Percentiles rank a stretch among this genome's conserved stretches.
Evolutionary conservation across 2,888 invertebrate genomes (phyloP).

Genomic region (Enchytraeus crypticus): DNA sequence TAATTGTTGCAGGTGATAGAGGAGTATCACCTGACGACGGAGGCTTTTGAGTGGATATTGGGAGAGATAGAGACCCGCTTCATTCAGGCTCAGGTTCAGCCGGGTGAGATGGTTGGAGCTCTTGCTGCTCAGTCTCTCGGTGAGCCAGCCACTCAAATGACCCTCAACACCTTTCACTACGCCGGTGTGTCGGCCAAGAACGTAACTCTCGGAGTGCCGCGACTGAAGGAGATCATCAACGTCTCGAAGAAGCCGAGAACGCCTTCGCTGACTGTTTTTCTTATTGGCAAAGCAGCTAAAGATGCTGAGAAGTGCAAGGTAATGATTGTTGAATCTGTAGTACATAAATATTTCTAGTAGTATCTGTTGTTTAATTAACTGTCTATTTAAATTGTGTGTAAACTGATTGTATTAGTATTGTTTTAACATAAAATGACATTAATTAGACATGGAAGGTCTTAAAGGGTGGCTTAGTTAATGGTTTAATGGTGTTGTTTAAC

Average conservation of each 20-base stretch:
- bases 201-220: constrained; percentile 97
- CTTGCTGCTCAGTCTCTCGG: constrained; percentile 96
- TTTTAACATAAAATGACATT: too few species aligned
- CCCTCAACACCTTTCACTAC: constrained; percentile 98
- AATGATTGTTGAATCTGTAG: background rate
- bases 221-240: constrained; percentile 86
- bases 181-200: constrained; percentile 99
- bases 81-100: constrained; percentile 84
- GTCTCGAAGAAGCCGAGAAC: constrained; percentile 98
- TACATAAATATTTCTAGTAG: too few species aligned
- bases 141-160: constrained; percentile 90
- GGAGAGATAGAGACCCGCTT: constrained; percentile 98
- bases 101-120: constrained; percentile 99
- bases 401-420: too few species aligned
- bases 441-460: too few species aligned
- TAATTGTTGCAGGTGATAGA: too few species aligned
- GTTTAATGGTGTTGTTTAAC: too few species aligned
- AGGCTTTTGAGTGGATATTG: constrained; percentile 98
- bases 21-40: constrained; percentile 82
- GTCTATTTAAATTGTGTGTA: too few species aligned
- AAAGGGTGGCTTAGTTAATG: too few species aligned
- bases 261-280: constrained; percentile 93
- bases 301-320: constrained; percentile 96
- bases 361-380: too few species aligned
- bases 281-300: constrained; percentile 91